Base-by-base conservation (phyloP, 2,113 vertebrate species). In the Eptesicus fuscus region DNA sequence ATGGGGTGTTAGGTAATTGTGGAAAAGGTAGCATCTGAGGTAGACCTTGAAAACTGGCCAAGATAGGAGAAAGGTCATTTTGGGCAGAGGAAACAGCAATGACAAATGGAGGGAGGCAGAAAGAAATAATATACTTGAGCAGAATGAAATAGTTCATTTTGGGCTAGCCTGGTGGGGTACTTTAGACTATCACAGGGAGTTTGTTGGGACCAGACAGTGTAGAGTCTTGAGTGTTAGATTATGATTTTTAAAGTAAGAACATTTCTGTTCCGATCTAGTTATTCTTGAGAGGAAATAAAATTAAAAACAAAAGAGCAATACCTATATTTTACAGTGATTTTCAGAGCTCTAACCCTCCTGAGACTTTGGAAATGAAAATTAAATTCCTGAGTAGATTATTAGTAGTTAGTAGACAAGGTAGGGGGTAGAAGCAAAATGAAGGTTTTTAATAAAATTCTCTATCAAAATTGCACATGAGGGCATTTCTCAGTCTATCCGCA, bases 301-400 rank as follows among this genome's bases (percentile, higher is more conserved):
- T 65, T 18, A 90, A 79, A 67, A 91, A 90, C 65, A 80, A 82
- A 93, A 93, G 51, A 92, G 9, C 89, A 90, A 28, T 86, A 61
- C 61, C 67, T 91, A 78, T 93, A 90, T 95, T 96, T 78, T 96
- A 65, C 91, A 96, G 82, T 97, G 67, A 53, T 76, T 92, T 92
- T 74, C 84, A 96, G 88, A 96, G 70, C 82, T 95, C 88, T 94
- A 95, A 94, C 96, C 32, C 93, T 93, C 65, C 88, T 92, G 97
- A 95, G 95, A 96, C 82, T 96, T 96, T 92, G 90, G 82, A 97
- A 95, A 93, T 85, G 94, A 96, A 97, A 96, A 97, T 97, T 96
- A 97, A 96, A 97, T 97, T 97, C 96, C 93, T 96, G 61, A 97
- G 95, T 97, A 97, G 97, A 97, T 96, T 96, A 77, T 77, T 97